phyloP scores from a whole-genome alignment of 2,113 vertebrate species.

The Xenopus borealis region DNA sequence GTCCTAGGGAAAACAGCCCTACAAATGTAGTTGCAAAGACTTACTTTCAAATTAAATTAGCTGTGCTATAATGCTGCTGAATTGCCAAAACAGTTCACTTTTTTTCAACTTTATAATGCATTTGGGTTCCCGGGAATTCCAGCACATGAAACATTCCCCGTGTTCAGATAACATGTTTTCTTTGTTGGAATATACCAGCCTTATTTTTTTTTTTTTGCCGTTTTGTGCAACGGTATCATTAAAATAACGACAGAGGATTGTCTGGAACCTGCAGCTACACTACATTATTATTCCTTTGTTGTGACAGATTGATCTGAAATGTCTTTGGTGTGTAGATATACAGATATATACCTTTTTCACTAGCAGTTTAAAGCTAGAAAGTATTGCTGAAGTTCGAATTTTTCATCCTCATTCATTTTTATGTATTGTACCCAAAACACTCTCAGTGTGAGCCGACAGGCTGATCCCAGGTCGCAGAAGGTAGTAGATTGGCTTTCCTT shows the following conservation, averaged over 20 bases:
- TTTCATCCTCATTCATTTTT: no score
- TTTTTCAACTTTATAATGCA: neutral
- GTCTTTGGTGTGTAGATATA: constrained; percentile 18
- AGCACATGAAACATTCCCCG: neutral
- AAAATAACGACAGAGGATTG: constrained; percentile 31
- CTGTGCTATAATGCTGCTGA: neutral
- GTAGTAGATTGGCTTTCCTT: no score
- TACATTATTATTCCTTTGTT: constrained; percentile 44
- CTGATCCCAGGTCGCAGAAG: no score
- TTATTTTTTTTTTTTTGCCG: constrained; percentile 21
- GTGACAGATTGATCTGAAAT: constrained; percentile 38
- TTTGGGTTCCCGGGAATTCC: neutral
- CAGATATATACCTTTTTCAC: constrained; percentile 12
- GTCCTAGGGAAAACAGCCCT: no score
- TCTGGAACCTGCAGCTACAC: constrained; percentile 29
- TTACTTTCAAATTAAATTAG: no score
- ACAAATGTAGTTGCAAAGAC: no score
- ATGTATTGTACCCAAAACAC: no score
- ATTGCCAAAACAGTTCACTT: neutral
- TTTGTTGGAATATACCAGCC: constrained; percentile 13
- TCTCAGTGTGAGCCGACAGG: no score
- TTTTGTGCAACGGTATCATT: constrained; percentile 37
- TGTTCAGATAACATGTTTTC: constrained; percentile 22
- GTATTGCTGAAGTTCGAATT: no score
- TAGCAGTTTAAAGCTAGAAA: neutral